Percentiles rank a stretch among this genome's conserved stretches.
These are phyloP conservation scores for Ornithorhynchus anatinus DNA, from an alignment of 2,113 vertebrate genomes.

Conservation along the genomic window DNA sequence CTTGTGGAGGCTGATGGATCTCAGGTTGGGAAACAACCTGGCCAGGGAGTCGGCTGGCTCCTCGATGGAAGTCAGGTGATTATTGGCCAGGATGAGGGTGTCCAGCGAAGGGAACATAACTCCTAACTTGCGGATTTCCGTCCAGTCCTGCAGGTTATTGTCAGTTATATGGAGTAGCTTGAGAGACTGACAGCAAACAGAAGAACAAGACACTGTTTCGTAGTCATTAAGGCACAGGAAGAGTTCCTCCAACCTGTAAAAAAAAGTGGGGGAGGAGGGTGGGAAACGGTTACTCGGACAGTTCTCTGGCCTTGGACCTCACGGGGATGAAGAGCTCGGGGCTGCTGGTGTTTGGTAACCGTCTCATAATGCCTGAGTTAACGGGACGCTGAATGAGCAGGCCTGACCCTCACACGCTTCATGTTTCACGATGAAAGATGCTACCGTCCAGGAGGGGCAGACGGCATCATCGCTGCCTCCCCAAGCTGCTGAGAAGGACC, in stretches of 20 bases:
- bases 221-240: slow-evolving; percentile 98
- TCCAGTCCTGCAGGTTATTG: slow-evolving; percentile 93
- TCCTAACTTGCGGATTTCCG: slow-evolving; percentile 91
- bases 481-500: too few species aligned
- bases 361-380: too few species aligned
- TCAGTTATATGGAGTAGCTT: slow-evolving; percentile 96
- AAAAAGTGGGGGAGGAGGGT: too few species aligned
- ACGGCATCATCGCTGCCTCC: too few species aligned
- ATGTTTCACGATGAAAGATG: too few species aligned
- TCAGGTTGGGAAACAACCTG: slow-evolving; percentile 88
- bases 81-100: slow-evolving; percentile 91
- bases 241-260: slow-evolving; percentile 91
- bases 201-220: slow-evolving; percentile 83
- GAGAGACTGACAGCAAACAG: slow-evolving; percentile 84
- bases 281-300: too few species aligned
- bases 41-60: slow-evolving; percentile 83
- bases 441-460: too few species aligned
- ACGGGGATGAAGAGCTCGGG: too few species aligned
- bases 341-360: too few species aligned
- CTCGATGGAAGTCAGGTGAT: slow-evolving; percentile 82
- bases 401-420: too few species aligned
- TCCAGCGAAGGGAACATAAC: slow-evolving; percentile 89
- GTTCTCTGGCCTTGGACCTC: too few species aligned
- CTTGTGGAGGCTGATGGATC: slow-evolving; percentile 95
- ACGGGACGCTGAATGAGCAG: too few species aligned